Evolutionary conservation across 2,797 vertebrate genomes (phyloP).

Genomic region (Mormyrus hasselquistii): DNA sequence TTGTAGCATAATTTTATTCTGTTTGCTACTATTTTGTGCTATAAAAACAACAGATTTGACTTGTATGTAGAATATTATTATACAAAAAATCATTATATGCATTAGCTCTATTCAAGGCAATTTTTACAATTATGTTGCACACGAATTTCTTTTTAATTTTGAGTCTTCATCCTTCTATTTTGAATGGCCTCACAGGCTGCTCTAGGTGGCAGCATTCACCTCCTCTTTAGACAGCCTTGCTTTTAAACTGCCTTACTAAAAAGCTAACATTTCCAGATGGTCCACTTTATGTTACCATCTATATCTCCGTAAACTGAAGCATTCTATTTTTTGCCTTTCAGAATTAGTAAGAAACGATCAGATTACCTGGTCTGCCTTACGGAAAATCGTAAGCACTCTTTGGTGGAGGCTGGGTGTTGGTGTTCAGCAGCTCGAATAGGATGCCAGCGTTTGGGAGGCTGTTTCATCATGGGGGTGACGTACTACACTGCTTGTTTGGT

Average conservation of each 20-base stretch:
- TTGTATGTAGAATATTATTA: neutral
- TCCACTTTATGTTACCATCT: constrained; percentile 59
- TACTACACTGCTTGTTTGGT: constrained; percentile 39
- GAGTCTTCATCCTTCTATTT: neutral
- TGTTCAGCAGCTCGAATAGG: neutral
- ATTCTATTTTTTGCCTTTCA: constrained; percentile 59
- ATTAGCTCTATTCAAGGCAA: neutral
- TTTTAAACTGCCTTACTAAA: constrained; percentile 60
- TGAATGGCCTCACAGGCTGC: constrained; percentile 21
- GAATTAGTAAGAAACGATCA: constrained; percentile 59
- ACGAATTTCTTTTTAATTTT: neutral
- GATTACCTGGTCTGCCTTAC: constrained; percentile 54
- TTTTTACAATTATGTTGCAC: neutral
- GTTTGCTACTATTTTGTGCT: neutral
- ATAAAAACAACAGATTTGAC: neutral
- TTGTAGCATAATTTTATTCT: neutral
- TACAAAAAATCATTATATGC: neutral
- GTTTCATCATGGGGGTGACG: constrained; percentile 39
- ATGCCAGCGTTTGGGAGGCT: constrained; percentile 24
- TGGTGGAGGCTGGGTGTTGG: constrained; percentile 57
- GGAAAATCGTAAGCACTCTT: constrained; percentile 49
- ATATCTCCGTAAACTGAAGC: constrained; percentile 47
- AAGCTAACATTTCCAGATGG: constrained; percentile 58
- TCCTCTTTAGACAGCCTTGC: constrained; percentile 30
- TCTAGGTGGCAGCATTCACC: constrained; percentile 72